A percentile compares a stretch with the other conserved stretches of the same genome.
Conservation (phyloP, 1,140 invertebrate species). For the Sesamia nonagrioides region DNA sequence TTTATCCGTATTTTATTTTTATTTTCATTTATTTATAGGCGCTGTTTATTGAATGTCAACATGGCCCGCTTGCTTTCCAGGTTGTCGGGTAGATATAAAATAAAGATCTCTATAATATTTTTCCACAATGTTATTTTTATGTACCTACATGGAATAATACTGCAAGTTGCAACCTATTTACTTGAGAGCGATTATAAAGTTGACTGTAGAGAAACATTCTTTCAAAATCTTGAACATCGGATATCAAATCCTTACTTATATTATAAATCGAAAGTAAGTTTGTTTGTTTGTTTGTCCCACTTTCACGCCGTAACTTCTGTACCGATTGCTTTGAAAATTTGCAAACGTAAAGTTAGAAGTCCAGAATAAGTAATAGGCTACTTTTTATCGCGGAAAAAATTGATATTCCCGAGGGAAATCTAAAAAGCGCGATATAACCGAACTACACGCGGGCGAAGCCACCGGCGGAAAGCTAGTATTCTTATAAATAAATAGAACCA, state of each 20-base stretch:
- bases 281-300: no score
- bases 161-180: background rate
- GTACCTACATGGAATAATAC: background rate
- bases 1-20: conserved; percentile 76
- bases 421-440: no score
- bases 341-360: no score
- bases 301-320: no score
- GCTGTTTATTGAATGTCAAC: conserved; percentile 47
- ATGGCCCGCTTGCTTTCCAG: conserved; percentile 35
- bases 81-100: conserved; percentile 31
- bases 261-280: no score
- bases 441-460: no score
- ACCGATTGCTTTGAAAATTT: no score
- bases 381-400: no score
- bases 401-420: no score
- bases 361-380: no score
- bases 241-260: background rate
- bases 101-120: background rate
- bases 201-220: background rate
- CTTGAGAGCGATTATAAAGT: background rate
- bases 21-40: conserved; percentile 57
- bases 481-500: no score
- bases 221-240: background rate
- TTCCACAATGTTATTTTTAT: background rate
- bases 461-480: no score